phyloP scores from a whole-genome alignment of 2,888 invertebrate species.

The Altica lythri region DNA sequence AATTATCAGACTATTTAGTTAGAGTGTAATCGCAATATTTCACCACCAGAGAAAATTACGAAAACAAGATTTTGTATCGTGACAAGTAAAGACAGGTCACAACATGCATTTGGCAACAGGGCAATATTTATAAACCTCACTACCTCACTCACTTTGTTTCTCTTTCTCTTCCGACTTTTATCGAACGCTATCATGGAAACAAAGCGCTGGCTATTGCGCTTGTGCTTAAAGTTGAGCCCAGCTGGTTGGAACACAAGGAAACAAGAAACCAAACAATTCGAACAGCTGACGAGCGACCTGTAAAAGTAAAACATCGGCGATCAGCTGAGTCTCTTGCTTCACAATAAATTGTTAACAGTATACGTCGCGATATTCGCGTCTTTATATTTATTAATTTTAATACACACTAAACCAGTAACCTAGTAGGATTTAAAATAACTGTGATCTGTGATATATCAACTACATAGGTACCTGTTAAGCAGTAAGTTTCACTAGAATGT shows the following conservation, averaged over 20 bases:
- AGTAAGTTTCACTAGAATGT: not conserved
- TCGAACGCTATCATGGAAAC: slow-evolving; percentile 29
- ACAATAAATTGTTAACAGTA: slow-evolving; percentile 10
- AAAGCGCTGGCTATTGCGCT: slow-evolving; percentile 34
- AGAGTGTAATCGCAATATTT: too few species aligned
- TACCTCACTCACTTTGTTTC: not conserved
- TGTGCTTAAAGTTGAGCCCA: slow-evolving; percentile 18
- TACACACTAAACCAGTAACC: not conserved
- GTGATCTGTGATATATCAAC: slow-evolving; percentile 7
- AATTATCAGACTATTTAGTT: too few species aligned
- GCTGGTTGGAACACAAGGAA: slow-evolving; percentile 27
- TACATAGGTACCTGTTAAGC: not conserved
- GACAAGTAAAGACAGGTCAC: too few species aligned
- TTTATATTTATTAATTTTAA: not conserved
- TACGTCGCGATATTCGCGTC: slow-evolving; percentile 1
- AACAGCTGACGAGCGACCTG: slow-evolving; percentile 37
- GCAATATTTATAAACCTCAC: not conserved
- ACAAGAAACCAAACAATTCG: slow-evolving; percentile 18
- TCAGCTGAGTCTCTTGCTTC: slow-evolving; percentile 40
- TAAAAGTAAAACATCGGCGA: slow-evolving; percentile 37
- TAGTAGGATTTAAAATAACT: not conserved
- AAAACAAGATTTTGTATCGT: not conserved
- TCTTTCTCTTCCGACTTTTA: slow-evolving; percentile 11
- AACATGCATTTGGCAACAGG: slow-evolving; percentile 9
- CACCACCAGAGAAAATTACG: too few species aligned